These are phyloP conservation scores for Perizoma flavofasciatum DNA, from an alignment of 2,888 invertebrate species.

Conservation along the genomic window DNA sequence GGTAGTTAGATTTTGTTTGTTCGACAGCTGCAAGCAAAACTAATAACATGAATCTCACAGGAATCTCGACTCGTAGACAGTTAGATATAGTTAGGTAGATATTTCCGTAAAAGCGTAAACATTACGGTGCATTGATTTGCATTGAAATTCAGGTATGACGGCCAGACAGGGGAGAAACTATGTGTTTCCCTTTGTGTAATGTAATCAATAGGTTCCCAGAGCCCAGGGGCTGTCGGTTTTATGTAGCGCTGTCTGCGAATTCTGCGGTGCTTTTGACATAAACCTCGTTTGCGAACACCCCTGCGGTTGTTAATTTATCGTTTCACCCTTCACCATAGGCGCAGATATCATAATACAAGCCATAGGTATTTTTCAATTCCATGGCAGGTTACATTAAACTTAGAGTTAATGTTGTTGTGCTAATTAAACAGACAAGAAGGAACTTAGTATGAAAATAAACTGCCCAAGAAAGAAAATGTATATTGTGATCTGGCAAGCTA, in stretches of 20 bases:
- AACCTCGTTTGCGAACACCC: constrained; percentile 29
- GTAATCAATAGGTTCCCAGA: constrained; percentile 50
- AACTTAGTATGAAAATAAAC: too few relatives aligned
- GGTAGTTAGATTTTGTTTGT: background rate
- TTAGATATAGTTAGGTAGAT: too few relatives aligned
- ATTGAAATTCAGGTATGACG: constrained; percentile 43
- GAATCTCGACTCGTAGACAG: constrained; percentile 9
- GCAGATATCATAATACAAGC: too few relatives aligned
- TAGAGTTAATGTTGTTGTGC: background rate
- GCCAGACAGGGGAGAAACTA: constrained; percentile 49
- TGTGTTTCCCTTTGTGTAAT: constrained; percentile 57
- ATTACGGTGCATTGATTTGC: constrained; percentile 36
- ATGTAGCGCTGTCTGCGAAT: constrained; percentile 24
- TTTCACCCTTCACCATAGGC: constrained; percentile 2
- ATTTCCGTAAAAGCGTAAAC: constrained; percentile 3
- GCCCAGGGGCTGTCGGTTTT: constrained; percentile 35
- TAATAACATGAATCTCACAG: constrained; percentile 22
- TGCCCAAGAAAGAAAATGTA: too few relatives aligned
- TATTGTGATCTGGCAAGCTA: too few relatives aligned
- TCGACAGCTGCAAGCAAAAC: constrained; percentile 5
- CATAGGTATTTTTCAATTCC: constrained; percentile 12
- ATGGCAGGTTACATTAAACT: constrained; percentile 16
- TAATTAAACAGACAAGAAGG: too few relatives aligned
- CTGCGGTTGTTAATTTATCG: constrained; percentile 21
- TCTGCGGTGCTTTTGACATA: constrained; percentile 34